Base-by-base conservation (phyloP, 1,140 invertebrate species). In the Elymnias hypermnestra region DNA sequence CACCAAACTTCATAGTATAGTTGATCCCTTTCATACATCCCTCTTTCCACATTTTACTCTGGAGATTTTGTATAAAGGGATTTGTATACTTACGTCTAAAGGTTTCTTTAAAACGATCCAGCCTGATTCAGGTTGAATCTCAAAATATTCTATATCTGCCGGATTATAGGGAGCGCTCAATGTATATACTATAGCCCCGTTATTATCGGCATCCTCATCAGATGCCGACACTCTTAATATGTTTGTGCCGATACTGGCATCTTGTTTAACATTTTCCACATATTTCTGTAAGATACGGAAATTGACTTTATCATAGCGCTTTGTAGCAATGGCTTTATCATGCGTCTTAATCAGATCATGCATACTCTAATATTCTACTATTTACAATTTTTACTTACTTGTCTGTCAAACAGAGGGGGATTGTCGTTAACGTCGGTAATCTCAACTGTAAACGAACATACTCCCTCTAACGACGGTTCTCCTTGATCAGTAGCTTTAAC, bases 401-500 rank as follows among this genome's bases (percentile, higher is more conserved):
- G 95, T 88, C 96, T 89, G 87, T 97, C 96, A 83, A 98, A 98
- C 13, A 98, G 84, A 1, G 96, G 96, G 8, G 95, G 95, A 83
- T 97, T 97, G 64, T 95, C 96, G 67, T 98, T 98, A 1, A 97
- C 94, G 77, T 98, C 96, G 0, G 95, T 96, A 19, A 98, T 97
- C 88, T 98, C 96, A 21, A 98, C 96, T 3, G 96, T 97, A 69
- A 98, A 98, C 0, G 95, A 97, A 72, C 96, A 98, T 47, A 98
- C 96, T 21, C 96, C 95, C 87, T 98, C 96, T 41, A 98, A 74
- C 2, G 94, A 96, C 6, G 96, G 96, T 79, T 96, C 95, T n/a
- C 97, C 97, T 75, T 97, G 94, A 90, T 98, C 97, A 0, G 96
- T 97, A 3, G 97, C 97, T 87, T 98, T 98, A 0, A 98, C 94